Conservation (phyloP, 2,888 invertebrate species). For the Orthosia gothica region DNA sequence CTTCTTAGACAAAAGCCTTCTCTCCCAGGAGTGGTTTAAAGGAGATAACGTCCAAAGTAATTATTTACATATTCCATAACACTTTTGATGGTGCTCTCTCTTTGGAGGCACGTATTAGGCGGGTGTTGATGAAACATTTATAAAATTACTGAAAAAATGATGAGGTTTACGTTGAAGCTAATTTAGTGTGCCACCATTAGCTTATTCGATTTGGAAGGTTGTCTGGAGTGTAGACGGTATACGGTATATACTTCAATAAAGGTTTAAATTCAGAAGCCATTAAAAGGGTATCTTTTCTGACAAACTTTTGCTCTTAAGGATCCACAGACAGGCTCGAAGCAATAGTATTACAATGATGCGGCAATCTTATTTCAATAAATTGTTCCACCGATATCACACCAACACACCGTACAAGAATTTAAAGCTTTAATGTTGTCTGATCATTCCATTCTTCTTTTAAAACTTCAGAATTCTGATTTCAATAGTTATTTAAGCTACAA, state of each 20-base stretch:
- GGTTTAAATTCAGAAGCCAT: slow-evolving; percentile 3
- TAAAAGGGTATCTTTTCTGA: background rate
- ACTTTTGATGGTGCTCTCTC: slow-evolving; percentile 1
- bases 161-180: background rate
- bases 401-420: too few species aligned
- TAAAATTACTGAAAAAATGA: background rate
- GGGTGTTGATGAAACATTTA: background rate
- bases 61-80: slow-evolving; percentile 7
- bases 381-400: too few species aligned
- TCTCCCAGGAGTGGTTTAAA: background rate
- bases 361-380: too few species aligned
- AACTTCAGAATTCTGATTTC: background rate
- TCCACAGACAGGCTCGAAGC: too few species aligned
- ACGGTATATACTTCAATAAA: background rate
- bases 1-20: background rate
- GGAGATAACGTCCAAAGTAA: slow-evolving; percentile 10
- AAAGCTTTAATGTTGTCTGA: too few species aligned
- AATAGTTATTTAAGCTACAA: too few species aligned
- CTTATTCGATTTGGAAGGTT: too few species aligned
- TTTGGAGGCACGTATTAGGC: background rate
- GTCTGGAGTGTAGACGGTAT: background rate
- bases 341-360: too few species aligned
- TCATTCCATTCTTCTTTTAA: background rate
- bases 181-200: too few species aligned
- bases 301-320: background rate